Base-by-base conservation (phyloP, 2,113 vertebrate genomes). In the Dicaeum eximium region DNA sequence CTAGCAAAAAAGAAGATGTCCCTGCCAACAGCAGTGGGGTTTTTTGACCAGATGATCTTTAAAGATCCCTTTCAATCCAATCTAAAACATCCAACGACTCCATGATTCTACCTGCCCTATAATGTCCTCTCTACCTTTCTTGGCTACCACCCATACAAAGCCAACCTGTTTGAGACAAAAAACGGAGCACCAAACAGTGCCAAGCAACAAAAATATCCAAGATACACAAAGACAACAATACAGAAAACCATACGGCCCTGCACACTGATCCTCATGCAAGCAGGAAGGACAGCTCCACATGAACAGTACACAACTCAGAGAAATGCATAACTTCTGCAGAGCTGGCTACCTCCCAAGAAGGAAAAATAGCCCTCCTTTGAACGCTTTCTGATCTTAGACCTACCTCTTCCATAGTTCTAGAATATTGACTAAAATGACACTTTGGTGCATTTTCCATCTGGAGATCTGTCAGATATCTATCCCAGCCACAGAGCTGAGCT, bases 231-330 rank as follows among this genome's bases (percentile, higher is more conserved):
- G 53, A 25, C 2, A 4, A 16, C 38, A 9, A 10, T 3, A 37
- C 17, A 88, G 51, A 35, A 35, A 57, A n/a, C 18, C 17, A 9
- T 5, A 66, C 37, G 19, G 37, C 10, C 27, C 57, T 60, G 57
- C 21, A 74, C 22, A 17, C 7, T n/a, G 62, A 86, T 27, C 22
- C 22, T 82, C 6, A 0, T 3, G 10, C 17, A 88, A 65, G n/a
- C 0, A 0, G 42, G 18, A 82, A 85, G 9, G 23, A 69, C 30
- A 81, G 50, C 19, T 69, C 48, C 28, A 64, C 6, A 6, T 3
- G 6, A 81, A 62, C 9, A 50, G 47, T 6, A 73, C 9, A 35
- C 23, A 64, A 3, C 45, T 66, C 23, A 83, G 53, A 82, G 22
- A 45, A 92, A 77, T 17, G 2, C 7, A 65, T 33, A 60, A 56